These are phyloP conservation scores for Nowickia ferox DNA, from an alignment of 2,888 invertebrate genomes.

Conservation along the genomic window DNA sequence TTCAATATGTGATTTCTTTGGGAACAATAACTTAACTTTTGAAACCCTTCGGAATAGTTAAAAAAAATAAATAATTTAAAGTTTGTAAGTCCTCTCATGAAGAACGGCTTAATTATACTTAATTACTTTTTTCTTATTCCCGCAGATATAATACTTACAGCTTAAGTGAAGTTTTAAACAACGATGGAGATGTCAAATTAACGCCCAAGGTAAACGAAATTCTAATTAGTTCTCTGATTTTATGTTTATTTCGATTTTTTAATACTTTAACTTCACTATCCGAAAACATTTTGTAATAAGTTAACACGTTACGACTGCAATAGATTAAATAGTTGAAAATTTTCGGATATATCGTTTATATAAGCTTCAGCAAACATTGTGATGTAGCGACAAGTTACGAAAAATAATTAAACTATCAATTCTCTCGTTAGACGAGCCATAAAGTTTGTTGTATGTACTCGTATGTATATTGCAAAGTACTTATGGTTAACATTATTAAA, in stretches of 20 bases:
- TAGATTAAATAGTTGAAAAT: not conserved
- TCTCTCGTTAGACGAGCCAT: not conserved
- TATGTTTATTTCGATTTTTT: slow-evolving; percentile 74
- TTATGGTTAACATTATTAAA: too few species aligned
- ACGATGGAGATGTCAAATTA: slow-evolving; percentile 74
- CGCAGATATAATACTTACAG: slow-evolving; percentile 72
- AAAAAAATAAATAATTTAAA: too few species aligned
- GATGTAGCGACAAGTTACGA: not conserved
- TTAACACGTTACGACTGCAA: not conserved
- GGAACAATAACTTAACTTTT: too few species aligned
- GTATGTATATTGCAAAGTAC: too few species aligned
- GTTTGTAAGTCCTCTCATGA: too few species aligned
- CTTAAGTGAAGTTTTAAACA: slow-evolving; percentile 71
- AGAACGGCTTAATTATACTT: too few species aligned
- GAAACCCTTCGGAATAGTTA: too few species aligned
- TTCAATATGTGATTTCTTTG: too few species aligned
- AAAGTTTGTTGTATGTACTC: too few species aligned
- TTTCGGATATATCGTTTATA: not conserved
- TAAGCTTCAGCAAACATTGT: not conserved
- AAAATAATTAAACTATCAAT: not conserved
- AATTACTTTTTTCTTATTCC: too few species aligned
- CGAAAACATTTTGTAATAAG: slow-evolving; percentile 70
- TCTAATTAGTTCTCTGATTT: slow-evolving; percentile 75
- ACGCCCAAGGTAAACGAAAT: slow-evolving; percentile 75
- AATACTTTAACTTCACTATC: slow-evolving; percentile 67